phyloP scores from a whole-genome alignment of 1,140 invertebrate genomes.

The Zaprionus davidi region DNA sequence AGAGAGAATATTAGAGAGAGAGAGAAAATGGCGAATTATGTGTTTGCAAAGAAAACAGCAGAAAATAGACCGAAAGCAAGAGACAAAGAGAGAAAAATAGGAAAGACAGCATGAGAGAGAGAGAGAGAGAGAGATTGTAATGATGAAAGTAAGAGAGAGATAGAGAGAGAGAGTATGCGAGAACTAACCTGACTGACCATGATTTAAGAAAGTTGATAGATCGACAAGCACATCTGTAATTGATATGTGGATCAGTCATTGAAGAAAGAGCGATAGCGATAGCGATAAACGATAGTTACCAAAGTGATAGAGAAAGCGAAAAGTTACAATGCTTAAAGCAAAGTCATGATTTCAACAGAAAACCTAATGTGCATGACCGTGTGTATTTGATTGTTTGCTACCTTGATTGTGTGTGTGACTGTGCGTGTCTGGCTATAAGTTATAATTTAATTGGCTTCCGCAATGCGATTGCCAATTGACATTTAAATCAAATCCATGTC shows the following conservation, averaged over 20 bases:
- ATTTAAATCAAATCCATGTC: slow-evolving; percentile 75
- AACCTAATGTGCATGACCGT: background rate
- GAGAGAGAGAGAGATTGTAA: background rate
- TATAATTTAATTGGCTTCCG: slow-evolving; percentile 33
- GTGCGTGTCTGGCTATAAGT: slow-evolving; percentile 21
- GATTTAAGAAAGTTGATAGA: slow-evolving; percentile 84
- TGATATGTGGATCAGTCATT: slow-evolving; percentile 71
- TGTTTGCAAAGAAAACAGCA: background rate
- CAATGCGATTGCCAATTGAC: slow-evolving; percentile 30
- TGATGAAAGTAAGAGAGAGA: slow-evolving; percentile 17
- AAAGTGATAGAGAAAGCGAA: slow-evolving; percentile 15
- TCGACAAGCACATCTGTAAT: slow-evolving; percentile 84
- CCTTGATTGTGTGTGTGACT: slow-evolving; percentile 4
- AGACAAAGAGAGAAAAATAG: background rate
- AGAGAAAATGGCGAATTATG: background rate
- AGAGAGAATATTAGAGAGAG: background rate
- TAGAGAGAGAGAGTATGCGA: slow-evolving; percentile 16
- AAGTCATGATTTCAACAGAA: background rate
- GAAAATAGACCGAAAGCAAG: background rate
- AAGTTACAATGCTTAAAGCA: background rate
- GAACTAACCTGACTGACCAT: slow-evolving; percentile 84
- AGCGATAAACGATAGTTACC: slow-evolving; percentile 22
- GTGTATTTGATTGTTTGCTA: no score
- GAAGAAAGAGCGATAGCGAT: slow-evolving; percentile 51
- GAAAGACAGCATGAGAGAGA: background rate